A percentile compares a stretch with the other conserved stretches of the same genome.
phyloP scores from a whole-genome alignment of 2,113 vertebrate genomes.

The Anhinga anhinga region DNA sequence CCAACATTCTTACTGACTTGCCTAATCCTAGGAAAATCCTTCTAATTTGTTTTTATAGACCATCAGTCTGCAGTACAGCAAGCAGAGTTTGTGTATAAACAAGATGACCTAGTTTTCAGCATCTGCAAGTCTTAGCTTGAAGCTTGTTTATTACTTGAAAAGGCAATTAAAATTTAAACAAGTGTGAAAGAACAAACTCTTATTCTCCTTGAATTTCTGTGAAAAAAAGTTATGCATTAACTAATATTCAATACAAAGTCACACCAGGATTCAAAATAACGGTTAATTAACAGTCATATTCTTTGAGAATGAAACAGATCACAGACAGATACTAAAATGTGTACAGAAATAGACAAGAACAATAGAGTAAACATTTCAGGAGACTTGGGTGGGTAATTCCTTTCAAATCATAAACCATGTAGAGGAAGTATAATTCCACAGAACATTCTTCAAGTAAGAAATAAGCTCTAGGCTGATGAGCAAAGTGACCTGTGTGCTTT shows the following conservation, averaged over 20 bases:
- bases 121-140: constrained; percentile 66
- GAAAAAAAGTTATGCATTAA: constrained; percentile 16
- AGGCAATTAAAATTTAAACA: constrained; percentile 78
- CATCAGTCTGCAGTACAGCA: not conserved
- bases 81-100: constrained; percentile 37
- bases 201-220: constrained; percentile 41
- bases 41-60: constrained; percentile 37
- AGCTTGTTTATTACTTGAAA: constrained; percentile 69
- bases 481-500: not conserved
- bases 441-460: not conserved
- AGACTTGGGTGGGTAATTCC: not conserved
- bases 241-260: constrained; percentile 44
- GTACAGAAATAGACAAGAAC: not conserved
- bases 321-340: not conserved
- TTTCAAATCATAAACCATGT: not conserved
- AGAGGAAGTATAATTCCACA: not conserved
- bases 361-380: not conserved
- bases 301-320: constrained; percentile 10
- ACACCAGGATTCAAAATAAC: constrained; percentile 33
- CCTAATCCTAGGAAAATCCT: not conserved
- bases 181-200: constrained; percentile 55
- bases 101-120: constrained; percentile 70
- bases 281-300: constrained; percentile 32
- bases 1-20: constrained; percentile 20
- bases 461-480: not conserved